Evolutionary conservation across 1,140 invertebrate species (phyloP), one percentile per base, ranked within the genome.

Genomic region (Holotrichia oblita): DNA sequence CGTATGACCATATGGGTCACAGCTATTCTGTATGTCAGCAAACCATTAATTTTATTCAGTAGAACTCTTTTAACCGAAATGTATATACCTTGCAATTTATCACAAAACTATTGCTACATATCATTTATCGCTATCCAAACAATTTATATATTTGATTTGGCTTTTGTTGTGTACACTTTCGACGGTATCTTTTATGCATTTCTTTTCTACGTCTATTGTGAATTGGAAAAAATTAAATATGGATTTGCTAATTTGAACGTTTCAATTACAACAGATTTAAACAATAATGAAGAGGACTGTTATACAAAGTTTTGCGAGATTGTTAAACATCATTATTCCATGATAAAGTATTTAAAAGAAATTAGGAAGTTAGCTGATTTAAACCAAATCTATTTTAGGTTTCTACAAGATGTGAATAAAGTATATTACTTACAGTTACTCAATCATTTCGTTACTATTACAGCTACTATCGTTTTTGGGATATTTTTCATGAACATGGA

Each of bases 151-250:
- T 27, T 34, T 9, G 41, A 41, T 74, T 22, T 74, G 9, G 73
- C 73, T 41, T 74, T 41, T 9, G 9, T 44, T 4, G 73, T 74
- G 7, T 40, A 41, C 34, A 7, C 12, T 20, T 74, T 74, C 17
- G 73, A 74, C n/a, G 34, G n/a, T 27, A 17, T 74, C 3, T 74
- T 74, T 41, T 74, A 41, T 34, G 34, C 73, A 0, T 74, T 74
- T 20, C 14, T 74, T 3, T 74, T 74, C 17, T 12, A 74, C 9
- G 41, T 20, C 3, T 74, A 74, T 40, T 74, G 73, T 9, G 73
- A 74, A 44, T 74, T 74, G 73, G 73, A 74, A 41, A 74, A 74
- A 40, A 74, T 74, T n/a, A 74, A 74, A 74, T 74, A 41, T 17
- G 73, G 73, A 40, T 74, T 74, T 17, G 41, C 10, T 4, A 9